A percentile compares a stretch with the other conserved stretches of the same genome.
These are phyloP conservation scores for Cyclopterus lumpus DNA, from an alignment of 2,797 vertebrate genomes.

Conservation along the genomic window DNA sequence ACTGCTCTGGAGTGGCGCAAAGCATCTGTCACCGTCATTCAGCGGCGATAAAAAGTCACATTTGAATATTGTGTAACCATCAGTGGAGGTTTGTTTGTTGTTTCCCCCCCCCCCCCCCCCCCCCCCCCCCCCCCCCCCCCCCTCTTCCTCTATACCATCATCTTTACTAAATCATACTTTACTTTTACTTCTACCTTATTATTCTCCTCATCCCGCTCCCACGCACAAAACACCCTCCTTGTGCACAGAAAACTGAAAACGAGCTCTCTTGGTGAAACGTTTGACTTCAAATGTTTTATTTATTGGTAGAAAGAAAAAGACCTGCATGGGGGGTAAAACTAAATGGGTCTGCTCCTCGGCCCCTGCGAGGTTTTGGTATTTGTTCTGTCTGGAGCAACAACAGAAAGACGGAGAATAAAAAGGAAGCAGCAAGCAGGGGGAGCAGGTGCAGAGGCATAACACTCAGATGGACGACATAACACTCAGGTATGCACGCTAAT, in stretches of 20 bases:
- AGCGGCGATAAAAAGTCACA: slow-evolving; percentile 38
- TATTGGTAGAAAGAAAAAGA: slow-evolving; percentile 18
- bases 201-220: background rate
- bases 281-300: slow-evolving; percentile 53
- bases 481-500: slow-evolving; percentile 13
- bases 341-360: slow-evolving; percentile 4
- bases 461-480: background rate
- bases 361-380: slow-evolving; percentile 10
- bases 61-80: slow-evolving; percentile 67
- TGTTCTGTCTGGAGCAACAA: slow-evolving; percentile 17
- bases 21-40: slow-evolving; percentile 72
- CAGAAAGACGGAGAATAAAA: slow-evolving; percentile 25
- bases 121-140: no score
- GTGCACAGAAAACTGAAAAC: slow-evolving; percentile 21
- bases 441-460: slow-evolving; percentile 35
- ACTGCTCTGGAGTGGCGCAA: slow-evolving; percentile 68
- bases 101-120: no score
- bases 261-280: slow-evolving; percentile 24
- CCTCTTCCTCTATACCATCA: background rate
- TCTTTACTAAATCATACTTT: slow-evolving; percentile 1
- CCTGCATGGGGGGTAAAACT: background rate
- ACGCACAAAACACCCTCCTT: slow-evolving; percentile 6
- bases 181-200: background rate
- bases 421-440: slow-evolving; percentile 29
- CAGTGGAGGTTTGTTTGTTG: slow-evolving; percentile 25